Evolutionary conservation across 1,140 invertebrate species (phyloP), one percentile per base, ranked within the genome.

Genomic region (Aphaenogaster rudis): DNA sequence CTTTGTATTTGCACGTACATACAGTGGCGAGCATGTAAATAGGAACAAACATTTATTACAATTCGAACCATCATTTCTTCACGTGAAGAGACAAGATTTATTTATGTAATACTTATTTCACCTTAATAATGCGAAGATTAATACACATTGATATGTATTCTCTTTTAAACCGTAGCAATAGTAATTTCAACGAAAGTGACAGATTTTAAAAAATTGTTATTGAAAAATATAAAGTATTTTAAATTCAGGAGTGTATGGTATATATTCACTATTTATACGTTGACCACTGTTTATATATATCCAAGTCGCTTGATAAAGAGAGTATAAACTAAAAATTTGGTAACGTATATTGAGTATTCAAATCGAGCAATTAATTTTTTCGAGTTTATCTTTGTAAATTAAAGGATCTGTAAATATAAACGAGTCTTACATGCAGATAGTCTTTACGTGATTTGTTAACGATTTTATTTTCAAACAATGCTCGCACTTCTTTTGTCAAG

Each of bases 21-120:
- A 80, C n/a, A 80, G 64, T 81, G 48, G 21, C 36, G 21, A 81
- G 33, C 36, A 71, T 63, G 57, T 81, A 81, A 71, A 71, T 81
- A 81, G 48, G 13, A 67, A 78, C 9, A 50, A 64, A 39, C 36
- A n/a, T 54, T 80, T 28, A 69, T 81, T 81, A 71, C 48, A 69
- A 28, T 7, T 81, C 8, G 21, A 15, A 3, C 17, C 57, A 45
- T 74, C 9, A 42, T 54, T 71, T 42, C 13, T 42, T 61, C 39
- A 3, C 50, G 2, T 28, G 0, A 11, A 57, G n/a, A 36, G 11
- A 42, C n/a, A 21, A 79, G 4, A 42, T 28, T 71, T 13, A 50
- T 11, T 52, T 42, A 21, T 54, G 36, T 79, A 66, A 50, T 66
- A 48, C 1, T 81, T 71, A 69, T 81, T 66, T 66, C 11, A 15